These are phyloP conservation scores for Heliconius charithonia DNA, from an alignment of 2,888 invertebrate species.

Conservation along the genomic window DNA sequence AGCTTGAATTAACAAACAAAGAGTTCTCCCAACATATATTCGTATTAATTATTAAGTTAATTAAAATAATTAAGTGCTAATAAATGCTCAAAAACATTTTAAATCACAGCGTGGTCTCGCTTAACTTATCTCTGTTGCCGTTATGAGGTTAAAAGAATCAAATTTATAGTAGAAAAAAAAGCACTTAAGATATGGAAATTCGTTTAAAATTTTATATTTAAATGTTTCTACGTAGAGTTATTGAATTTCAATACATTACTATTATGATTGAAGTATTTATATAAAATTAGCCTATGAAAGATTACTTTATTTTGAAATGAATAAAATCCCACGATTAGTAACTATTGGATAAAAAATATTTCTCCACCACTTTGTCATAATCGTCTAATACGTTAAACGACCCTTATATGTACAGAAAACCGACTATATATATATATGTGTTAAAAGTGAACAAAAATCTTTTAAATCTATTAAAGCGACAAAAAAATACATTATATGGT, in stretches of 20 bases:
- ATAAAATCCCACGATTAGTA: too few relatives aligned
- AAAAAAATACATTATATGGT: neutral
- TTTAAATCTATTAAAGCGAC: too few relatives aligned
- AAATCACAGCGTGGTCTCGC: constrained; percentile 18
- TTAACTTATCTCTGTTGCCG: constrained; percentile 9
- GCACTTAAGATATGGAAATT: constrained; percentile 13
- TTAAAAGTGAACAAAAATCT: neutral
- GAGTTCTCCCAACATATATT: neutral
- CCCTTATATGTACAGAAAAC: neutral
- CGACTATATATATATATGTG: neutral
- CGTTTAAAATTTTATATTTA: constrained; percentile 11
- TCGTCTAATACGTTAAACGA: neutral
- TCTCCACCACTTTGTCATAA: too few relatives aligned
- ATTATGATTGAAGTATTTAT: neutral
- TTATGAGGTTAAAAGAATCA: constrained; percentile 23
- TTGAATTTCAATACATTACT: neutral
- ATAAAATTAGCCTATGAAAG: neutral
- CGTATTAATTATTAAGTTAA: neutral
- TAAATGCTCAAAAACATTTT: neutral
- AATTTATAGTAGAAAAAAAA: constrained; percentile 10
- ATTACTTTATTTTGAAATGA: neutral
- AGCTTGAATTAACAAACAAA: neutral
- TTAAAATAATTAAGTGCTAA: neutral
- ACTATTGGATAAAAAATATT: too few relatives aligned
- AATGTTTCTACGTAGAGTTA: neutral